Base-by-base conservation (phyloP, 2,888 invertebrate genomes). In the Gastrophysa polygoni region DNA sequence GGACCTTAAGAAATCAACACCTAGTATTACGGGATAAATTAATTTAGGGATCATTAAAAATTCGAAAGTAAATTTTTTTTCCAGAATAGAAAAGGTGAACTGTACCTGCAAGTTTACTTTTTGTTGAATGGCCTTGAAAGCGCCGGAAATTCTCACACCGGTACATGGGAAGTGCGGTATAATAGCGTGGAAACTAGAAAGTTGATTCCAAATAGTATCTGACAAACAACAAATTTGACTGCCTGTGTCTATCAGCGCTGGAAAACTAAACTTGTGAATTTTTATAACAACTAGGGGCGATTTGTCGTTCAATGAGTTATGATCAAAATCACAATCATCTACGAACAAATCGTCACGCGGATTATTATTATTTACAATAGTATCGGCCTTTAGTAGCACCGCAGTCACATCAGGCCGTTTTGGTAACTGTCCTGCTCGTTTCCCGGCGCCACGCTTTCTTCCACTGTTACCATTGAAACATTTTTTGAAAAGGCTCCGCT, bases 131-230 rank as follows among this genome's bases (percentile, higher is more conserved):
- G 32, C 16, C 21, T 49, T 49, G 51, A 51, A 48, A 14, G 57
- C 57, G 21, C 57, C 57, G n/a, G 50, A 28, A 50, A 57, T 46
- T 32, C 34, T n/a, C n/a, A n/a, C n/a, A n/a, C 52, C 52, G 16
- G 24, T 34, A 28, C 28, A 28, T 7, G 52, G 52, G n/a, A 52
- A 52, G 14, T 10, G 18, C 6, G 34, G 52, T 20, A 52, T 52
- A 11, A 20, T 20, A 16, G 32, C 32, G 32, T 52, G 34, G 18
- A 46, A 46, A 16, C 18, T 18, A 38, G 17, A 8, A 18, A 46
- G 46, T 18, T 46, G 46, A 8, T 14, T 17, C 46, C 46, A 46
- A 8, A 46, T 16, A 17, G 46, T 46, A 8, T 46, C 46, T 16
- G 2, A n/a, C 2, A 46, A n/a, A 46, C 3, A 17, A 10, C 47